Conservation (phyloP, 1,140 invertebrate genomes). For the Paraescarpia echinospica region DNA sequence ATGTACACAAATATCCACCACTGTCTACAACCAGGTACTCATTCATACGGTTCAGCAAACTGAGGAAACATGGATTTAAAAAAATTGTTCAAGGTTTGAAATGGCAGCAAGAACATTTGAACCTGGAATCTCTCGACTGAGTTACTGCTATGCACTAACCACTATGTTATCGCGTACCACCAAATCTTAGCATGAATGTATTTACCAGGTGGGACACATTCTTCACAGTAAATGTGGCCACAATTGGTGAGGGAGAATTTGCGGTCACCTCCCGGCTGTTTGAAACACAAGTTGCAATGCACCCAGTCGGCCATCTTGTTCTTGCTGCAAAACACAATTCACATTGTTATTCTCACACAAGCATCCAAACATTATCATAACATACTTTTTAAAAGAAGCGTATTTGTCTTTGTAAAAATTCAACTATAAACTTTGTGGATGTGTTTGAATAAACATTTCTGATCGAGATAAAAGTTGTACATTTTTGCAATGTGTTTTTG, state of each 20-base stretch:
- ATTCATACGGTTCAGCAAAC: too few species aligned
- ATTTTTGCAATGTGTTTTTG: neutral
- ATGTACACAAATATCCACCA: too few species aligned
- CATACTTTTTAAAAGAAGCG: neutral
- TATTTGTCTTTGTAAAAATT: neutral
- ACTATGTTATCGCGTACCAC: neutral
- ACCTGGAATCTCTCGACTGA: neutral
- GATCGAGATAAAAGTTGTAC: neutral
- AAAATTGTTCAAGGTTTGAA: neutral
- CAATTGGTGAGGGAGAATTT: constrained; percentile 23
- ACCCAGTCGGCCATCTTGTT: constrained; percentile 24
- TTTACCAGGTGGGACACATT: constrained; percentile 18
- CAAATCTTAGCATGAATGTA: neutral
- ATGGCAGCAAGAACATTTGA: too few species aligned
- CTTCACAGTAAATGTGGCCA: constrained; percentile 24
- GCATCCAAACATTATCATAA: neutral
- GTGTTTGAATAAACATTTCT: constrained; percentile 1
- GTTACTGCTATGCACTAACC: neutral
- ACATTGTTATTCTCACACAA: neutral
- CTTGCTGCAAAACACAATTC: constrained; percentile 10
- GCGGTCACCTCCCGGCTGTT: constrained; percentile 13
- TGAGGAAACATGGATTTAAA: neutral
- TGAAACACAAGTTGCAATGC: constrained; percentile 23
- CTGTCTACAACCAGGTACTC: too few species aligned
- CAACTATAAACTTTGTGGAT: neutral